Evolutionary conservation across 1,140 invertebrate species (phyloP).

Genomic region (Leptinotarsa texana): DNA sequence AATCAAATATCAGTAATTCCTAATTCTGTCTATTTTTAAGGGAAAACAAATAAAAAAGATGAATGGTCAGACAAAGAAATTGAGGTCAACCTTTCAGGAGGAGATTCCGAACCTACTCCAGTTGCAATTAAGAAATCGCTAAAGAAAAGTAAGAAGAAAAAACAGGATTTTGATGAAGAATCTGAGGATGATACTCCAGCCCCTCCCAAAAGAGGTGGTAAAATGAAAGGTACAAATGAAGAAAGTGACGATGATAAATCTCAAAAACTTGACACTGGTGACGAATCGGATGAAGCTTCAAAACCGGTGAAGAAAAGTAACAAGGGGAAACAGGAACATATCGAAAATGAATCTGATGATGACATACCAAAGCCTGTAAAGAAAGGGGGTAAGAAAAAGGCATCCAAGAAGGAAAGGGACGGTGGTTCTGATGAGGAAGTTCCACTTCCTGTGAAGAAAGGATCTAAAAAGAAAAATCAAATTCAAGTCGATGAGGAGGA

Average conservation of each 20-base stretch:
- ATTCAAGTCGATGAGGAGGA: constrained; percentile 27
- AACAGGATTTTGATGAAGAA: constrained; percentile 35
- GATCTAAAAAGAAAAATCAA: constrained; percentile 35
- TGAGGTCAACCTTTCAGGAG: constrained; percentile 56
- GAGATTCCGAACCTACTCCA: constrained; percentile 50
- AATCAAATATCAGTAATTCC: no score
- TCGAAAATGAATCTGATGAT: constrained; percentile 52
- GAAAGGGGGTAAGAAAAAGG: constrained; percentile 43
- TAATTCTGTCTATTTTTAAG: constrained; percentile 37
- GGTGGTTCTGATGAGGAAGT: constrained; percentile 47
- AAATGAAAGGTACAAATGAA: constrained; percentile 38
- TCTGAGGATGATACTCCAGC: background rate
- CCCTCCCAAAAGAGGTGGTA: constrained; percentile 29
- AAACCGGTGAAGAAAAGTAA: constrained; percentile 18
- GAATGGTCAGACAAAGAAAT: constrained; percentile 60
- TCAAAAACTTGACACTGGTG: constrained; percentile 38
- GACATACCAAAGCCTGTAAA: constrained; percentile 41
- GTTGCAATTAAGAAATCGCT: constrained; percentile 43
- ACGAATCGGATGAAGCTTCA: background rate
- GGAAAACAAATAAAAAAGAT: constrained; percentile 59
- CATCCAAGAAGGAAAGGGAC: constrained; percentile 46
- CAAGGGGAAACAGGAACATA: constrained; percentile 47
- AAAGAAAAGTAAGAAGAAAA: constrained; percentile 56
- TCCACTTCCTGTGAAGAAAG: constrained; percentile 40
- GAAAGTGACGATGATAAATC: constrained; percentile 19